phyloP scores from a whole-genome alignment of 2,797 vertebrate genomes.

The Prunella strophiata region DNA sequence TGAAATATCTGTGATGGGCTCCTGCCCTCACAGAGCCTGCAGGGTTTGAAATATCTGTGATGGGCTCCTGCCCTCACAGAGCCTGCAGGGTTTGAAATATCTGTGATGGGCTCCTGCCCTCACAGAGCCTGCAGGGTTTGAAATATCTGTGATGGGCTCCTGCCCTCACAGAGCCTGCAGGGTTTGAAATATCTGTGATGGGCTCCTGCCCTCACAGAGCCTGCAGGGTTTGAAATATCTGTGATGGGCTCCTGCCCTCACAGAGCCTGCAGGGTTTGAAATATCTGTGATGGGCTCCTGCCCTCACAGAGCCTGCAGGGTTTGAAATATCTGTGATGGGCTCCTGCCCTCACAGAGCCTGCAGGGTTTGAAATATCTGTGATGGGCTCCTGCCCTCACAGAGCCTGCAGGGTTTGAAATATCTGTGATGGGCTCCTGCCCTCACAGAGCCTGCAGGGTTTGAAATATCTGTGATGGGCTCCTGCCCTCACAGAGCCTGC shows the following conservation, averaged over 20 bases:
- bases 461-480: not conserved
- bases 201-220: not conserved
- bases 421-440: not conserved
- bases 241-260: not conserved
- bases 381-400: not conserved
- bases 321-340: not conserved
- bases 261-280: not conserved
- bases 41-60: not conserved
- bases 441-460: not conserved
- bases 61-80: not conserved
- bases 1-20: not conserved
- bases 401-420: not conserved
- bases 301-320: not conserved
- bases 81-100: not conserved
- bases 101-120: not conserved
- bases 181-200: not conserved
- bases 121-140: not conserved
- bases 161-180: no score
- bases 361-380: not conserved
- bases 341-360: no score
- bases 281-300: not conserved
- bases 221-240: not conserved
- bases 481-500: not conserved
- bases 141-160: not conserved
- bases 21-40: not conserved